A percentile compares a stretch with the other conserved stretches of the same genome.
Evolutionary conservation across 2,113 vertebrate genomes (phyloP).

Genomic region (Nibea albiflora): DNA sequence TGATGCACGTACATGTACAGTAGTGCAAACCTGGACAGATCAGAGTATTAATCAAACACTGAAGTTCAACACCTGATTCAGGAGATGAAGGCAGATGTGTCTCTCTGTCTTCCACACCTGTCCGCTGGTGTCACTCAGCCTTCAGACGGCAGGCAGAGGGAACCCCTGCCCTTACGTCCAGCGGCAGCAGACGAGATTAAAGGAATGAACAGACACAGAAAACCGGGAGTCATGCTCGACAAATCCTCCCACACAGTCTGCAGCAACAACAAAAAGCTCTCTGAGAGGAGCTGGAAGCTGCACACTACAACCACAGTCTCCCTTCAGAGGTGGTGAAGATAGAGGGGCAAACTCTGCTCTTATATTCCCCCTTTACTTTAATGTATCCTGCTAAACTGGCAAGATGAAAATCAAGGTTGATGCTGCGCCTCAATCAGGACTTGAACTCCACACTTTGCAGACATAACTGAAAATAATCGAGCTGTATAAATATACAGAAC

Average conservation of each 20-base stretch:
- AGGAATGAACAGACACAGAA: constrained; percentile 74
- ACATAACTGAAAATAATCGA: not conserved
- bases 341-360: not conserved
- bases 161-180: constrained; percentile 70
- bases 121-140: constrained; percentile 59
- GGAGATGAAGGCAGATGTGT: constrained; percentile 57
- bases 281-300: constrained; percentile 37
- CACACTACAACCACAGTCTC: constrained; percentile 7
- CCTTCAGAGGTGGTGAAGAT: not conserved
- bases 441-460: not conserved
- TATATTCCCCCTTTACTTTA: not conserved
- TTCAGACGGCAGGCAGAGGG: constrained; percentile 57
- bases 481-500: too few relatives aligned
- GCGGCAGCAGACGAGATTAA: constrained; percentile 80
- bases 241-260: constrained; percentile 77
- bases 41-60: constrained; percentile 17
- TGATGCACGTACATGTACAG: not conserved
- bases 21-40: not conserved
- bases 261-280: constrained; percentile 73
- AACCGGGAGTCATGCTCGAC: constrained; percentile 67
- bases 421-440: not conserved
- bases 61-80: constrained; percentile 40
- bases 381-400: not conserved
- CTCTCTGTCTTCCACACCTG: constrained; percentile 77
- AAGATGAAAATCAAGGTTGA: not conserved